Conservation (phyloP, 2,888 invertebrate genomes). For the Plebejus argus region DNA sequence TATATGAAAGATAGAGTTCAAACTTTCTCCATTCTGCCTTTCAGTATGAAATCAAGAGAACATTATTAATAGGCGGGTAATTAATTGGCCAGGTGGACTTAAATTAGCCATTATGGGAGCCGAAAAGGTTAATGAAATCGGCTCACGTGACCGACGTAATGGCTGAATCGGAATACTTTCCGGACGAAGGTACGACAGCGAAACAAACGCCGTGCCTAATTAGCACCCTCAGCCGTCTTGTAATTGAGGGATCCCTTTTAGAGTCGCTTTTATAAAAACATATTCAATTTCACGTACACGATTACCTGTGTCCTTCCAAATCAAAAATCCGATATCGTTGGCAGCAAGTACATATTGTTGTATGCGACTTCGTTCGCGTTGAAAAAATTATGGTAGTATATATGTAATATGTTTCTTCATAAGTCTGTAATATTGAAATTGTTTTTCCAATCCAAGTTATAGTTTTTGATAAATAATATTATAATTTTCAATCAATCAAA, state of each 20-base stretch:
- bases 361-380: not conserved
- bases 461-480: too few species aligned
- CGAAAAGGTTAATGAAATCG: conserved; percentile 30
- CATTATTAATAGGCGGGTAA: conserved; percentile 8
- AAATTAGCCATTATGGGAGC: conserved; percentile 11
- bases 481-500: not conserved
- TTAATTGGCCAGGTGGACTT: conserved; percentile 6
- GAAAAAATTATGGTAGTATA: not conserved
- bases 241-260: conserved; percentile 31
- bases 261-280: conserved; percentile 22
- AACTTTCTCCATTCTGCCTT: not conserved
- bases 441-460: too few species aligned
- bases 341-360: not conserved
- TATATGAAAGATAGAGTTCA: not conserved
- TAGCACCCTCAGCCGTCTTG: conserved; percentile 24
- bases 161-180: conserved; percentile 25
- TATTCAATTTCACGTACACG: conserved; percentile 14
- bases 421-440: too few species aligned
- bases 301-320: not conserved
- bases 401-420: too few species aligned
- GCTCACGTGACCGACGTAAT: conserved; percentile 20
- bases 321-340: not conserved
- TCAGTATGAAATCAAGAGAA: not conserved
- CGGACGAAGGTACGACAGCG: conserved; percentile 34
- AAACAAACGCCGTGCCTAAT: conserved; percentile 31